Evolutionary conservation across 1,140 invertebrate genomes (phyloP).

Genomic region (Euborellia annulipes): DNA sequence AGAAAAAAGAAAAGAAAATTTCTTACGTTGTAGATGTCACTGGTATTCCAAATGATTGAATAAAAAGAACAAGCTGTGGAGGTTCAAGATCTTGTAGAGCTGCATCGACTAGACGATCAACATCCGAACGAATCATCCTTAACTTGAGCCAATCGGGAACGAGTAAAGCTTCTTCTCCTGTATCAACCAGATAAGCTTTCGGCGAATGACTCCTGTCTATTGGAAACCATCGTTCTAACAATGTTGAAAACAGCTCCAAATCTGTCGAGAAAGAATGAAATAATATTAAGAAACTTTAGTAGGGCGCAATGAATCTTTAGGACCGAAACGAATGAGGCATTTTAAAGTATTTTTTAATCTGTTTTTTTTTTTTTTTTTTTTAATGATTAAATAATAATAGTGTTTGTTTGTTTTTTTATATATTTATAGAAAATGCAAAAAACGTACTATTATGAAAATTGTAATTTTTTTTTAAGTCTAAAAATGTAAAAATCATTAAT

Average conservation of each 20-base stretch:
- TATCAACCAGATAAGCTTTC: constrained; percentile 65
- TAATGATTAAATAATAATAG: too few species aligned
- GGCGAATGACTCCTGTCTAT: constrained; percentile 31
- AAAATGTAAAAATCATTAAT: too few species aligned
- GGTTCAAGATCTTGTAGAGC: constrained; percentile 75
- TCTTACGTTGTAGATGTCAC: constrained; percentile 62
- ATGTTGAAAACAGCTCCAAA: constrained; percentile 25
- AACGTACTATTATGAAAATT: too few species aligned
- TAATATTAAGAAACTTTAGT: not conserved
- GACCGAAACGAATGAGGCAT: too few species aligned
- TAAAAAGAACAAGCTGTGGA: constrained; percentile 81
- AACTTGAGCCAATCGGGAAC: constrained; percentile 91
- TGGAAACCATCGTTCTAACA: constrained; percentile 56
- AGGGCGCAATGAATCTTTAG: too few species aligned
- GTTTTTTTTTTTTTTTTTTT: too few species aligned
- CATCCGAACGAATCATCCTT: constrained; percentile 78
- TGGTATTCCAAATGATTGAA: constrained; percentile 92
- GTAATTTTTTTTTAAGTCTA: too few species aligned
- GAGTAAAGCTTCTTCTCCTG: constrained; percentile 69
- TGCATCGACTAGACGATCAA: constrained; percentile 65
- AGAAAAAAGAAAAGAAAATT: constrained; percentile 3
- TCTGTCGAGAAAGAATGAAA: constrained; percentile 16
- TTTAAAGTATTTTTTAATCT: too few species aligned
- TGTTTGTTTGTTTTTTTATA: too few species aligned
- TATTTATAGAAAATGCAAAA: too few species aligned